phyloP scores from a whole-genome alignment of 2,797 vertebrate genomes.

The Mus caroli region DNA sequence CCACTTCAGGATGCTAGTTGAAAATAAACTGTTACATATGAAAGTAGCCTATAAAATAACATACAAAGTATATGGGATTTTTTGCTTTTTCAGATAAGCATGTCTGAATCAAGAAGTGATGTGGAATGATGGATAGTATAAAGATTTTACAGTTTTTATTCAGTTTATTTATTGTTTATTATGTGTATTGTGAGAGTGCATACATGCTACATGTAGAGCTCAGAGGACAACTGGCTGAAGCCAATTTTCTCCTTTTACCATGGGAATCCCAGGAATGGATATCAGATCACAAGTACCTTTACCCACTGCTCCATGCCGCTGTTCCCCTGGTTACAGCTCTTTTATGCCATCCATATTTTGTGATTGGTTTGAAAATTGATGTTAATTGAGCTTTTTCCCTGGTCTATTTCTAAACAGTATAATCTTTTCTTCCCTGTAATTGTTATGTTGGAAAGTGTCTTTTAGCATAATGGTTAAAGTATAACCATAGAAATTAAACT shows the following conservation, averaged over 20 bases:
- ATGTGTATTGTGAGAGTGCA: neutral
- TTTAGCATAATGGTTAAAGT: neutral
- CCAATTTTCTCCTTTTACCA: neutral
- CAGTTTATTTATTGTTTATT: neutral
- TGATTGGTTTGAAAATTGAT: constrained; percentile 7
- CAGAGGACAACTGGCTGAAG: neutral
- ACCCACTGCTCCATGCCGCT: neutral
- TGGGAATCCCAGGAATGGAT: neutral
- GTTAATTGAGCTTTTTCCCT: constrained; percentile 36
- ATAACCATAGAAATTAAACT: constrained; percentile 31
- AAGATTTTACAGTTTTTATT: neutral
- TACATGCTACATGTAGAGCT: neutral
- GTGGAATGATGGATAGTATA: neutral
- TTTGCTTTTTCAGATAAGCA: neutral
- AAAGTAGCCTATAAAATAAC: constrained; percentile 34
- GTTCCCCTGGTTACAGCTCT: neutral
- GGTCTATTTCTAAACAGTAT: constrained; percentile 37
- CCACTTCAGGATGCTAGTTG: constrained; percentile 31
- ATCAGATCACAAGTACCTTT: neutral
- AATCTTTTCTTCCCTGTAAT: constrained; percentile 32
- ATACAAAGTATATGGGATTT: neutral
- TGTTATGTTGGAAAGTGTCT: constrained; percentile 57
- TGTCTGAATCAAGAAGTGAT: constrained; percentile 48
- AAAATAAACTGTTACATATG: constrained; percentile 1
- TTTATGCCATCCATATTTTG: neutral